Base-by-base conservation (phyloP, 2,113 vertebrate genomes). In the Saccopteryx leptura region DNA sequence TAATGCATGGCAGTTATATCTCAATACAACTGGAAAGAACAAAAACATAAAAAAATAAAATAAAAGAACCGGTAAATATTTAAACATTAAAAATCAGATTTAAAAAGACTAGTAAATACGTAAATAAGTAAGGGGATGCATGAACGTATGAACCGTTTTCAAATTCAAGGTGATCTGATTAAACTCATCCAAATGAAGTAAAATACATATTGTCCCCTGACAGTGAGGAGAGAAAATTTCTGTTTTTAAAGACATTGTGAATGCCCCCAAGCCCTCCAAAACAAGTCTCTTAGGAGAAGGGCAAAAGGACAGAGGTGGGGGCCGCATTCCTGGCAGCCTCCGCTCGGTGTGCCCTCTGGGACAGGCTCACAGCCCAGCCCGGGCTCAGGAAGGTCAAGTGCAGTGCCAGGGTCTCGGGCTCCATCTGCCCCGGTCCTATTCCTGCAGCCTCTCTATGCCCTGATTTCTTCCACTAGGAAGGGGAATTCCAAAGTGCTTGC, bases 251-350 rank as follows among this genome's bases (percentile, higher is more conserved):
- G 60, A 76, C 8, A 26, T 93, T 21, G n/a, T 39, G 46, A 50
- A 24, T 39, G 39, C 39, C 39, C 39, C 3, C 39, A 39, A 39
- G 39, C 39, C 39, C 39, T 39, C 39, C 39, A 39, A 39, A 39
- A 39, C 6, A 33, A 0, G 11, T 58, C 9, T 46, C 33, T 50
- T 9, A 52, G 9, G 24, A 52, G n/a, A 9, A 9, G 4, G 3
- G 46, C 54, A 23, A 68, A 46, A 18, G 52, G 10, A 8, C 17
- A 31, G 50, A 28, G 0, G 0, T 0, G 7, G 18, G 18, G 48
- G 7, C 31, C 2, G 2, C 2, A 4, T 10, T 13, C 18, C 5
- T 46, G 1, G 8, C 23, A 6, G 56, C 56, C 4, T 5, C 39
- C 9, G 18, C 33, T 33, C 54, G 5, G 13, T 23, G 15, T 2